phyloP scores from a whole-genome alignment of 1,140 invertebrate genomes.

The Neocloeon triangulifer region DNA sequence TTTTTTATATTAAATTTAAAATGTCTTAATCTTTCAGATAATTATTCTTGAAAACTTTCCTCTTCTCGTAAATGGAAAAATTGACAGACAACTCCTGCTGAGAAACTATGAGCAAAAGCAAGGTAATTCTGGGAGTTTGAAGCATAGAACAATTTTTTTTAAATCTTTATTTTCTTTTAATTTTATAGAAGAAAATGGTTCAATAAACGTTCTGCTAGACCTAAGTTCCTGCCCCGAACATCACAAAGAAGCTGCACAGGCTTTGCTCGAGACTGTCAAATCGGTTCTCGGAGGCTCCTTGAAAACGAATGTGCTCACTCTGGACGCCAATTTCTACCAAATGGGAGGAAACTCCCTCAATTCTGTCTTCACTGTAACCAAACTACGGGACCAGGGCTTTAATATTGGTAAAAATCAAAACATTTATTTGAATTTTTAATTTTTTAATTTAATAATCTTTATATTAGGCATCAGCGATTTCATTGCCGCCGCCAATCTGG shows the following conservation, averaged over 20 bases:
- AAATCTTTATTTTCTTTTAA: background rate
- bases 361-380: slow-evolving; percentile 56
- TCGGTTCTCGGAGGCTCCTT: slow-evolving; percentile 36
- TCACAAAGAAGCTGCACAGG: slow-evolving; percentile 32
- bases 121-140: too few relatives aligned
- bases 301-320: slow-evolving; percentile 22
- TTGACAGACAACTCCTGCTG: slow-evolving; percentile 50
- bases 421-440: too few relatives aligned
- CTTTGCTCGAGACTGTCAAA: slow-evolving; percentile 46
- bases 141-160: too few relatives aligned
- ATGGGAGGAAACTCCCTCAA: slow-evolving; percentile 71
- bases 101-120: slow-evolving; percentile 37
- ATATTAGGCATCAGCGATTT: slow-evolving; percentile 48
- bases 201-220: slow-evolving; percentile 6
- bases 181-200: slow-evolving; percentile 1
- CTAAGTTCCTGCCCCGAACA: slow-evolving; percentile 21
- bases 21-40: slow-evolving; percentile 25
- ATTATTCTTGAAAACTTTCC: slow-evolving; percentile 48
- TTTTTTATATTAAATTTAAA: too few relatives aligned
- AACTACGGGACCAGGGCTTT: slow-evolving; percentile 51
- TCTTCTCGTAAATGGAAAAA: slow-evolving; percentile 62
- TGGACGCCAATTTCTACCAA: slow-evolving; percentile 53
- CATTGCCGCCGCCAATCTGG: slow-evolving; percentile 41
- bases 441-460: slow-evolving; percentile 2
- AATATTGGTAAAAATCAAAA: slow-evolving; percentile 45